phyloP scores from a whole-genome alignment of 2,113 vertebrate species.

The Crotalus horridus region DNA sequence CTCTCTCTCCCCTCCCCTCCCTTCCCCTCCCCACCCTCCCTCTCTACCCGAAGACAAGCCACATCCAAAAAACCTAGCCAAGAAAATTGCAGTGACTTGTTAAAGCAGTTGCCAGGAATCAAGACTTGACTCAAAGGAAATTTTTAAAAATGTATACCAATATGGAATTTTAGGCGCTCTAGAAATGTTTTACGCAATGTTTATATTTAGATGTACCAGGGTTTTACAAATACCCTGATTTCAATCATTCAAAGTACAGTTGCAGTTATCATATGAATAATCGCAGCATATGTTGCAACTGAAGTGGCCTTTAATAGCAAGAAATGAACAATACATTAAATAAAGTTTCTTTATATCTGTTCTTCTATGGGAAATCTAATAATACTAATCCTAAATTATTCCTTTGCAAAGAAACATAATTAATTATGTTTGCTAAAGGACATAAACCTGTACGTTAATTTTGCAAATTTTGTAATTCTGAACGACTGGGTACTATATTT shows the following conservation, averaged over 20 bases:
- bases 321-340: neutral
- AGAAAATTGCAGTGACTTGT: neutral
- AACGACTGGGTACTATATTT: neutral
- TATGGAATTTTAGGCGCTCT: neutral
- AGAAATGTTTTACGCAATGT: neutral
- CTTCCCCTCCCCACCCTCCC: too few relatives aligned
- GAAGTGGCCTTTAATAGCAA: neutral
- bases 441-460: neutral
- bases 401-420: neutral
- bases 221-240: rapidly evolving
- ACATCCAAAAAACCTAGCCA: neutral
- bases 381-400: neutral
- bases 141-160: neutral
- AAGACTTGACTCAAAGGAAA: neutral
- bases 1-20: too few relatives aligned
- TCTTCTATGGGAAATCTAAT: neutral
- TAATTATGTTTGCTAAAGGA: neutral
- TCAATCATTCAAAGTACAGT: neutral
- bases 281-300: neutral
- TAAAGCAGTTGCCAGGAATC: neutral
- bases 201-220: slow-evolving; percentile 5
- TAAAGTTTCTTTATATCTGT: neutral
- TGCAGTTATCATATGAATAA: neutral
- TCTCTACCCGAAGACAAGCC: neutral
- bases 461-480: neutral